Percentiles rank a stretch among this genome's conserved stretches.
Evolutionary conservation across 2,113 vertebrate species (phyloP).

Genomic region (Xiphophorus maculatus): DNA sequence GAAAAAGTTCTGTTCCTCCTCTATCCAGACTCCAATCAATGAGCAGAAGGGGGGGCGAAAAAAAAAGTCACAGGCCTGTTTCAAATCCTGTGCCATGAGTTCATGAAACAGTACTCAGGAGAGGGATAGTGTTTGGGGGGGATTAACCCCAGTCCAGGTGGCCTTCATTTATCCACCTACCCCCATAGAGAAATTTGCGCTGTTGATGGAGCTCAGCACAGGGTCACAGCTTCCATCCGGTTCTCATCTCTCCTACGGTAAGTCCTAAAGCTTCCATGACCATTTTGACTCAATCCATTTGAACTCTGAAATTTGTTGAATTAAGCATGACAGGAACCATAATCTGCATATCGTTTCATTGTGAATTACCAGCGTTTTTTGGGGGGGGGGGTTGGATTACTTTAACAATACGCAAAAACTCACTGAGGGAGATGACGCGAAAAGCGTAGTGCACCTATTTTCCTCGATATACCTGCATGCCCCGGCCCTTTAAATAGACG

Average conservation of each 20-base stretch:
- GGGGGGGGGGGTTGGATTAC: too few relatives aligned
- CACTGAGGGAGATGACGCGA: neutral
- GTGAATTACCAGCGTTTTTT: neutral
- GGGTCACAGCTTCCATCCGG: slow-evolving; percentile 38
- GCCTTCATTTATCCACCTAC: slow-evolving; percentile 72
- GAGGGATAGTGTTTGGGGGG: slow-evolving; percentile 48
- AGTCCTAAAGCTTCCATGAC: neutral
- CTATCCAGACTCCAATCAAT: slow-evolving; percentile 26
- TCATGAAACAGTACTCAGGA: slow-evolving; percentile 52
- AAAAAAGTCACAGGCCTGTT: slow-evolving; percentile 52
- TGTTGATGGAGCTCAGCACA: slow-evolving; percentile 45
- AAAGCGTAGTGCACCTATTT: slow-evolving; percentile 13
- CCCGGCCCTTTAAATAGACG: slow-evolving; percentile 23
- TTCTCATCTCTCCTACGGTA: slow-evolving; percentile 32
- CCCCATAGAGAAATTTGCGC: slow-evolving; percentile 59
- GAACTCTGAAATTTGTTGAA: slow-evolving; percentile 32
- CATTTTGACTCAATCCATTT: neutral
- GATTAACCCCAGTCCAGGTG: slow-evolving; percentile 74
- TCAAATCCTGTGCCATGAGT: slow-evolving; percentile 69
- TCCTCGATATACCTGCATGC: slow-evolving; percentile 8
- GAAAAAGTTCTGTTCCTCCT: slow-evolving; percentile 18
- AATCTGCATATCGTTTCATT: slow-evolving; percentile 18
- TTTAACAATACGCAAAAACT: neutral
- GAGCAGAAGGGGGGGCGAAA: neutral
- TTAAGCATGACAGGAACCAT: slow-evolving; percentile 23